These are phyloP conservation scores for Neosilurus mollespiculum DNA, from an alignment of 2,797 vertebrate genomes.

Conservation along the genomic window DNA sequence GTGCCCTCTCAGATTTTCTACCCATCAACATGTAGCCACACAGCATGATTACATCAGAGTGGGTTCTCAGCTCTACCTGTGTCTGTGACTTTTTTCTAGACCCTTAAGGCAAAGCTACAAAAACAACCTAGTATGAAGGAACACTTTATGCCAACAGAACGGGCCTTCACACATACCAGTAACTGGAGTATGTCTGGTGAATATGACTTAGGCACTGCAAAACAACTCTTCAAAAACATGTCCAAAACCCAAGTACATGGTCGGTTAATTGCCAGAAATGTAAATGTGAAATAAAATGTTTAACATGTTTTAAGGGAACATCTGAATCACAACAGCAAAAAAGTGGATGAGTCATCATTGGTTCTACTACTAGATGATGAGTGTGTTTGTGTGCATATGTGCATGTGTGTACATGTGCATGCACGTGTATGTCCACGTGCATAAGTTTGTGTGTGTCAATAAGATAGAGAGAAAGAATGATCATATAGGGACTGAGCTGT, in stretches of 20 bases:
- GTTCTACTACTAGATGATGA: slow-evolving; percentile 26
- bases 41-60: slow-evolving; percentile 59
- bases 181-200: slow-evolving; percentile 53
- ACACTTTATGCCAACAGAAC: slow-evolving; percentile 62
- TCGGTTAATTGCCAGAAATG: slow-evolving; percentile 62
- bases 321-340: slow-evolving; percentile 49
- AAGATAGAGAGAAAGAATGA: slow-evolving; percentile 33
- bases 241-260: slow-evolving; percentile 26
- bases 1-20: slow-evolving; percentile 40
- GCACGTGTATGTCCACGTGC: not conserved
- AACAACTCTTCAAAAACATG: slow-evolving; percentile 59
- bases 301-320: slow-evolving; percentile 63
- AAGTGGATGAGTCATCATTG: slow-evolving; percentile 57
- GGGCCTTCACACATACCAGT: slow-evolving; percentile 65
- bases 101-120: slow-evolving; percentile 51
- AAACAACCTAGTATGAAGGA: slow-evolving; percentile 58
- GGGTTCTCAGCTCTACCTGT: slow-evolving; percentile 42
- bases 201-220: slow-evolving; percentile 37
- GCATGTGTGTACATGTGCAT: slow-evolving; percentile 2
- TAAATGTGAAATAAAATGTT: slow-evolving; percentile 62
- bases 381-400: slow-evolving; percentile 3
- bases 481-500: slow-evolving; percentile 59
- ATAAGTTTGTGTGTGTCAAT: slow-evolving; percentile 27
- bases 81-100: slow-evolving; percentile 60
- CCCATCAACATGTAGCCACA: slow-evolving; percentile 46